These are phyloP conservation scores for Acanthoscelides obtectus DNA, from an alignment of 2,888 invertebrate genomes.

Conservation along the genomic window DNA sequence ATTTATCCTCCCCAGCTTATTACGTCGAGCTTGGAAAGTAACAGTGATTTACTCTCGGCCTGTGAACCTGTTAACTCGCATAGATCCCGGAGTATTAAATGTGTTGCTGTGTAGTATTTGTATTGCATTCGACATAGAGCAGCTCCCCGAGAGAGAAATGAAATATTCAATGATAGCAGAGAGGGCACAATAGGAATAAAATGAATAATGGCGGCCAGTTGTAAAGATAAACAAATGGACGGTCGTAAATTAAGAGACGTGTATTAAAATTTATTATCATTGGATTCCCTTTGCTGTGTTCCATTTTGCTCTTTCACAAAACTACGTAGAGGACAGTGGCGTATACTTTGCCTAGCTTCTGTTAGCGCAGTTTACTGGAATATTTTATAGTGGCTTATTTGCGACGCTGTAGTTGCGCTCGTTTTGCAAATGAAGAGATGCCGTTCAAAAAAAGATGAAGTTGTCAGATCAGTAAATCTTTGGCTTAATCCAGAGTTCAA, in stretches of 20 bases:
- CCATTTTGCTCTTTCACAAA: background rate
- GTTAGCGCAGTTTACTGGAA: too few species aligned
- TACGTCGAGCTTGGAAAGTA: too few species aligned
- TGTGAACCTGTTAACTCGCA: background rate
- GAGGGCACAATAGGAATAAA: background rate
- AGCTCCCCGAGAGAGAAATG: background rate
- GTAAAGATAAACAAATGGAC: background rate
- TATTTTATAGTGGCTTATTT: too few species aligned
- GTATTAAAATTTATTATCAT: background rate
- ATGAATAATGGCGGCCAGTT: background rate
- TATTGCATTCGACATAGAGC: background rate
- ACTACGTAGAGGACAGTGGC: background rate
- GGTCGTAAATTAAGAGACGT: background rate
- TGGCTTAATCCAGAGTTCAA: too few species aligned
- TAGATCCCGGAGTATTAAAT: background rate
- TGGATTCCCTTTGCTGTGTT: background rate
- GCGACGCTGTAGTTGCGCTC: too few species aligned
- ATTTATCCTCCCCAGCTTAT: too few species aligned
- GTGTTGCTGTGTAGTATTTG: background rate
- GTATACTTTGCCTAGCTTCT: background rate
- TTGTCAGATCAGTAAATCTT: too few species aligned
- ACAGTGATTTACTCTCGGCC: background rate
- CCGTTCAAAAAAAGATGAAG: too few species aligned
- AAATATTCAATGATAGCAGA: background rate
- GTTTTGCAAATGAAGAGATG: too few species aligned